phyloP scores from a whole-genome alignment of 1,140 invertebrate genomes.

The Anastrepha ludens region DNA sequence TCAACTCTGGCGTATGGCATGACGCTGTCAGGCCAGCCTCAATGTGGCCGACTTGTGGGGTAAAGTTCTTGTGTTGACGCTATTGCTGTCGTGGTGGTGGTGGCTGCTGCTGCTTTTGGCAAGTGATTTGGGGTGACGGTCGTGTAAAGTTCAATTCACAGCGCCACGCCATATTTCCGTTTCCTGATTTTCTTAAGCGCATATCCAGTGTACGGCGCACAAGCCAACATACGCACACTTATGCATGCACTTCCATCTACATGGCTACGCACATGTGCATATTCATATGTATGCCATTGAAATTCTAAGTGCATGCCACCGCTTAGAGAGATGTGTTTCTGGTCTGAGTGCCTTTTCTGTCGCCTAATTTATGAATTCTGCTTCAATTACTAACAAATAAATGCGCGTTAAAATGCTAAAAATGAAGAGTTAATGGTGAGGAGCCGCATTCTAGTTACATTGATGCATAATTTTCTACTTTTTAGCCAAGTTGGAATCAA shows the following conservation, averaged over 20 bases:
- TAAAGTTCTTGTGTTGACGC: neutral
- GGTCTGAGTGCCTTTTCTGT: constrained; percentile 41
- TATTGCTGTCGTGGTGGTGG: neutral
- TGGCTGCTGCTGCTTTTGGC: constrained; percentile 30
- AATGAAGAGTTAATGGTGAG: constrained; percentile 46
- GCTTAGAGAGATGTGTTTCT: neutral
- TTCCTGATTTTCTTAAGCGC: constrained; percentile 67
- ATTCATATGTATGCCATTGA: neutral
- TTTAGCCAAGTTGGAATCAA: too few species aligned
- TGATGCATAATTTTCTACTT: neutral
- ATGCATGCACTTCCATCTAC: neutral
- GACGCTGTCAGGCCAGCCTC: constrained; percentile 36
- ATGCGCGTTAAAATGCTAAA: constrained; percentile 37
- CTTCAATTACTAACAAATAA: constrained; percentile 53
- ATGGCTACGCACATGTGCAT: neutral
- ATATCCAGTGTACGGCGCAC: neutral
- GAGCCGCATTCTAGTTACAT: neutral
- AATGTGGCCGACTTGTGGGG: constrained; percentile 35
- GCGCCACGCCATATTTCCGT: constrained; percentile 67
- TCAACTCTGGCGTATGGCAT: neutral
- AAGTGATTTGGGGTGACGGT: constrained; percentile 56
- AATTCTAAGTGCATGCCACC: constrained; percentile 1
- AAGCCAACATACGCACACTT: neutral
- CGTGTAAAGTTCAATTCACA: constrained; percentile 68
- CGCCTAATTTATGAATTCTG: constrained; percentile 57